phyloP scores from a whole-genome alignment of 2,113 vertebrate species.

The Urocolius indicus region DNA sequence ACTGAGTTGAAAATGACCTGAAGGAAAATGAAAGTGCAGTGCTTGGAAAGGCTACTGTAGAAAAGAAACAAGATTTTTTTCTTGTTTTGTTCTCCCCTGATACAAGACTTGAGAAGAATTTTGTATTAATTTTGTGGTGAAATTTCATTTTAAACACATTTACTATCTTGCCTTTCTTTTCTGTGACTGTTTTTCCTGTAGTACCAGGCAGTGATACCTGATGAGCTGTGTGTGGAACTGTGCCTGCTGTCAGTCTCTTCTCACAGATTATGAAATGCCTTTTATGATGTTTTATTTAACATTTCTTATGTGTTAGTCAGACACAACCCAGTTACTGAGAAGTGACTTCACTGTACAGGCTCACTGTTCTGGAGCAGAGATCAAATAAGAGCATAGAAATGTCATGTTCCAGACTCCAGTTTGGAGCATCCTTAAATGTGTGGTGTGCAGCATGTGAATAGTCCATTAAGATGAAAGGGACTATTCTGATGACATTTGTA shows the following conservation, averaged over 20 bases:
- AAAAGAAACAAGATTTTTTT: not conserved
- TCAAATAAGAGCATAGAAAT: not conserved
- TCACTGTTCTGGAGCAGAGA: not conserved
- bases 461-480: not conserved
- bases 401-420: not conserved
- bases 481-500: not conserved
- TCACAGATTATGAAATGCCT: not conserved
- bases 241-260: not conserved
- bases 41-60: not conserved
- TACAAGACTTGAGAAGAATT: not conserved
- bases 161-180: not conserved
- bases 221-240: fast-evolving
- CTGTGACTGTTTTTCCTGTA: not conserved
- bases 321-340: not conserved
- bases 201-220: not conserved
- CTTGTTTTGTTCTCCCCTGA: not conserved
- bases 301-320: not conserved
- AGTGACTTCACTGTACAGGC: not conserved
- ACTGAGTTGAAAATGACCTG: not conserved
- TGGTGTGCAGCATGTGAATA: not conserved
- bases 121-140: not conserved
- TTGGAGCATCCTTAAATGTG: not conserved
- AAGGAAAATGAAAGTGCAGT: not conserved
- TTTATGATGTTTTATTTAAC: not conserved
- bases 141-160: not conserved